Evolutionary conservation across 1,140 invertebrate genomes (phyloP).

Genomic region (Tetramorium parvispinum): DNA sequence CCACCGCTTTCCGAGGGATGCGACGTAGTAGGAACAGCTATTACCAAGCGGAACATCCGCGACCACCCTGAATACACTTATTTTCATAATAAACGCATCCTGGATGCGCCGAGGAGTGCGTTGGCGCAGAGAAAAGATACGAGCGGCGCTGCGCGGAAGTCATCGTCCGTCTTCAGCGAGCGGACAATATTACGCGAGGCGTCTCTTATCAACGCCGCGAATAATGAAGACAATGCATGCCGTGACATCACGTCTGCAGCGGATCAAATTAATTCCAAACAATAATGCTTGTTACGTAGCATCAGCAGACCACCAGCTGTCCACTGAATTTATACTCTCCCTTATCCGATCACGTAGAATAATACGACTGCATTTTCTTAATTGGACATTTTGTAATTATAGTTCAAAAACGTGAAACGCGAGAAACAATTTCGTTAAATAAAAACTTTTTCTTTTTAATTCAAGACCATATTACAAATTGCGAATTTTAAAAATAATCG

Average conservation of each 20-base stretch:
- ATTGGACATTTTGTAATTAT: background rate
- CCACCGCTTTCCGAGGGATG: slow-evolving; percentile 26
- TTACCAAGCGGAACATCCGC: slow-evolving; percentile 58
- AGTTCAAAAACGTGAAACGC: background rate
- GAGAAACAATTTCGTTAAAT: background rate
- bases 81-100: slow-evolving; percentile 62
- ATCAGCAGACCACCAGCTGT: background rate
- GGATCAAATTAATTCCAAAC: slow-evolving; percentile 22
- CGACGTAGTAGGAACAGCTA: slow-evolving; percentile 46
- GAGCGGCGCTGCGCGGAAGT: slow-evolving; percentile 39
- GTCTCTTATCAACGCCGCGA: background rate
- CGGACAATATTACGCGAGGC: slow-evolving; percentile 1
- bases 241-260: background rate
- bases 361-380: background rate
- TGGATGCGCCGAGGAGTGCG: slow-evolving; percentile 15
- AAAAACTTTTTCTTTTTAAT: background rate
- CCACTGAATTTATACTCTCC: background rate
- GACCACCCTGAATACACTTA: slow-evolving; percentile 46
- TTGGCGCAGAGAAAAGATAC: background rate
- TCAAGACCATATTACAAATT: background rate
- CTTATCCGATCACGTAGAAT: background rate
- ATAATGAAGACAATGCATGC: slow-evolving; percentile 3
- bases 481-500: background rate
- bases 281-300: background rate
- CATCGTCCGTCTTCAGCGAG: slow-evolving; percentile 11